Evolutionary conservation across 2,113 vertebrate species (phyloP).

Genomic region (Anoplopoma fimbria): DNA sequence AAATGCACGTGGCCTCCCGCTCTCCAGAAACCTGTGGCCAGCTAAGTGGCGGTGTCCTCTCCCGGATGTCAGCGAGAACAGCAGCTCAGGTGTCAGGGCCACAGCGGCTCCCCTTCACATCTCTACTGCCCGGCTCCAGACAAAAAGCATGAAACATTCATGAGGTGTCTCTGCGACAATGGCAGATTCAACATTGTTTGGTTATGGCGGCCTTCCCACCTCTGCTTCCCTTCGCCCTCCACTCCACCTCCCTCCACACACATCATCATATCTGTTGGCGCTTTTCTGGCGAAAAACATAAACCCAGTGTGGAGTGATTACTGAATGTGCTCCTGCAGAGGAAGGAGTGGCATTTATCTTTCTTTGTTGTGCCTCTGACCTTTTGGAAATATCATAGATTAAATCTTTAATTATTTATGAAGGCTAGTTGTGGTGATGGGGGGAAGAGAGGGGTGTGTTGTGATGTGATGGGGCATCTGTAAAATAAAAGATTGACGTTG

Average conservation of each 20-base stretch:
- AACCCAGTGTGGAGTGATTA: constrained; percentile 62
- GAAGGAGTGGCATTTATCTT: constrained; percentile 75
- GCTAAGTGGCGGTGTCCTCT: constrained; percentile 51
- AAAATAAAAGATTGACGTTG: constrained; percentile 13
- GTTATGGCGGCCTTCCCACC: constrained; percentile 16
- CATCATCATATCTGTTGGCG: constrained; percentile 51
- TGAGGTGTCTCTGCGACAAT: constrained; percentile 49
- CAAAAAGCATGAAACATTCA: constrained; percentile 72
- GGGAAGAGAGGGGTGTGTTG: constrained; percentile 65
- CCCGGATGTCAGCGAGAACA: constrained; percentile 23
- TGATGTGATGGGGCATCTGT: constrained; percentile 54
- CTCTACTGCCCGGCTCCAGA: constrained; percentile 43
- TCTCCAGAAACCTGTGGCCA: constrained; percentile 33
- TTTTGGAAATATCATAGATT: constrained; percentile 96
- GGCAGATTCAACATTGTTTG: constrained; percentile 55
- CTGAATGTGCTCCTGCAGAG: constrained; percentile 58
- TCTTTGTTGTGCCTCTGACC: constrained; percentile 91
- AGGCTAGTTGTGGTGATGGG: constrained; percentile 76
- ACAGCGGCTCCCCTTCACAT: not conserved
- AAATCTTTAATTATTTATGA: constrained; percentile 98
- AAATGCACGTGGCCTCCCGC: constrained; percentile 44
- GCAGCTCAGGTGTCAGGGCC: constrained; percentile 36
- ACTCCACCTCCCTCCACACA: not conserved
- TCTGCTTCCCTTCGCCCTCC: not conserved
- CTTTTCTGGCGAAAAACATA: constrained; percentile 65